Base-by-base conservation (phyloP, 2,113 vertebrate species). In the Amphiprion ocellaris region DNA sequence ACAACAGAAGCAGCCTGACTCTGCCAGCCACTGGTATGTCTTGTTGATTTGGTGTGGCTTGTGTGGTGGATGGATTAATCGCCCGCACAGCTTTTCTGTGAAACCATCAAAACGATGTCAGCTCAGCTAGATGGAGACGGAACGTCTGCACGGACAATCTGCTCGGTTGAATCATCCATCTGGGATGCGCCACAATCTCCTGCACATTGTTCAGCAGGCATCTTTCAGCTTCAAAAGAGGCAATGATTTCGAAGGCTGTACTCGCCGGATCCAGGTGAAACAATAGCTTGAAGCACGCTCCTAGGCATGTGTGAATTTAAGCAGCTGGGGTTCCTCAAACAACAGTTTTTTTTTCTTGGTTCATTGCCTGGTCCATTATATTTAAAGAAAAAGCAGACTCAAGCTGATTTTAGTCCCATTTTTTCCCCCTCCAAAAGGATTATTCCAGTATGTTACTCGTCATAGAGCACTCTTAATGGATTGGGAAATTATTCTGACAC, bases 311-410 rank as follows among this genome's bases (percentile, higher is more conserved):
- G 77, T 87, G 87, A 84, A 75, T 89, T 85, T 79, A 85, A 86
- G 78, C 92, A 92, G 92, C 92, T 93, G 92, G 66, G 92, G 52
- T 90, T 88, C 64, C 75, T 90, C 79, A 89, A 83, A 93, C 69
- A 77, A 72, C 72, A 74, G 58, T 44, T 49, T 52, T 86, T 69
- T 85, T 77, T 72, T 53, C 82, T 86, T 89, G 90, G 82, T 92
- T 84, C 70, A 77, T 68, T 87, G 89, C 86, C 67, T 90, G 87
- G 89, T 85, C 80, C 64, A 81, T 87, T 89, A 84, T 81, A 84
- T 85, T 83, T 81, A 84, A 83, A 80, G 68, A 69, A 82, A 87
- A 88, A 77, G 30, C 65, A 74, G 49, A 79, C 60, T 68, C 49
- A 65, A 87, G 80, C 85, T 77, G 73, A 84, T 87, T 90, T 90